Conservation (phyloP, 2,113 vertebrate species). For the Xenotilapia leptura region DNA sequence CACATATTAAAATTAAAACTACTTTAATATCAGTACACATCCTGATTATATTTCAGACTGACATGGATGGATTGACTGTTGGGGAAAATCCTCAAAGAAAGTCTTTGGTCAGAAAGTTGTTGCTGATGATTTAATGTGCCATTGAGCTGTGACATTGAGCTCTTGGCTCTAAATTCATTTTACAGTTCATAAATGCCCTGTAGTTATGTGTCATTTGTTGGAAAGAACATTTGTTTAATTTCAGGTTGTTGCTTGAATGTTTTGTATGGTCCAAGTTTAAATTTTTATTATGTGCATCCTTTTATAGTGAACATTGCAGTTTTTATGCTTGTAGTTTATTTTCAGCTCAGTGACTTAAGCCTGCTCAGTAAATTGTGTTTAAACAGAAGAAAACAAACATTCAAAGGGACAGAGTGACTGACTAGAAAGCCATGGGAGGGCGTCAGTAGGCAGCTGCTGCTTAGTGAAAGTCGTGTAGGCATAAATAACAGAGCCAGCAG, state of each 20-base stretch:
- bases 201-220: not conserved
- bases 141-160: not conserved
- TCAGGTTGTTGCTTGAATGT: not conserved
- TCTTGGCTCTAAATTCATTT: not conserved
- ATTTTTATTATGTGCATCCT: not conserved
- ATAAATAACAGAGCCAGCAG: not conserved
- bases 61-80: accelerated
- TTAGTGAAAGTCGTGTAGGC: not conserved
- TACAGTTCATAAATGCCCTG: not conserved
- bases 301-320: not conserved
- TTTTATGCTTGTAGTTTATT: not conserved
- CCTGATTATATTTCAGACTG: too few relatives aligned
- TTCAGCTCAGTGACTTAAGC: not conserved
- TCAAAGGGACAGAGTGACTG: not conserved
- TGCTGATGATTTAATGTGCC: not conserved
- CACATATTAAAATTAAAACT: not conserved
- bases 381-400: not conserved
- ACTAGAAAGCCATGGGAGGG: not conserved
- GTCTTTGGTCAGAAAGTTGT: not conserved
- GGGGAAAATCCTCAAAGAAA: not conserved
- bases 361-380: not conserved
- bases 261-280: not conserved
- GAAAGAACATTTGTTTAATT: not conserved
- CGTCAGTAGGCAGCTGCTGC: not conserved
- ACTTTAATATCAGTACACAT: not conserved